Evolutionary conservation across 2,797 vertebrate genomes (phyloP), one percentile per base, ranked within the genome.

Genomic region (Meriones psammophilus): DNA sequence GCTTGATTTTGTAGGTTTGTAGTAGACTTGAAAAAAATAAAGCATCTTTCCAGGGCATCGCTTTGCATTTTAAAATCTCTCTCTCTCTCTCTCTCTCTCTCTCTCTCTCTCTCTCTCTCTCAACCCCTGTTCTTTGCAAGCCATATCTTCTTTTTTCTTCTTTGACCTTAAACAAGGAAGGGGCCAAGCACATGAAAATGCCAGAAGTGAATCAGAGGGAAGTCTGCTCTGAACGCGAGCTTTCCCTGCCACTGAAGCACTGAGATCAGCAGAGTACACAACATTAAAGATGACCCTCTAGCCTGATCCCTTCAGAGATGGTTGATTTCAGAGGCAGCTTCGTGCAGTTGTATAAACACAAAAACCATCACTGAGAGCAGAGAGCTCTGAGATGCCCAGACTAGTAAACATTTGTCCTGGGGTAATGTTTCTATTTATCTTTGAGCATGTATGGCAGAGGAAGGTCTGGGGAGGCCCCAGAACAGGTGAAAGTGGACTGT

Each of bases 341-440:
- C 58, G 39, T 68, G 71, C 73, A 14, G 46, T 93, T 68, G 26
- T 97, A 85, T 91, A 98, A 98, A 98, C 95, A 98, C 96, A 97
- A 79, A 97, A 86, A 96, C 92, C 87, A 85, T 96, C 36, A 81
- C 64, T 68, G 68, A 96, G 96, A 98, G 12, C 10, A 83, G 86
- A 96, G 89, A 12, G 60, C 78, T 96, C 93, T 94, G 91, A n/a
- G 74, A 73, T 96, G 78, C 80, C 17, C 50, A 88, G 94, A 96
- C 92, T 94, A 95, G 88, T 97, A 97, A 98, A 98, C 97, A 96
- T 97, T 98, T 97, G 87, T 94, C 94, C n/a, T 39, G 94, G 96
- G 20, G 20, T 97, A 94, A n/a, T 96, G 93, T 98, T 98, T 98
- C 98, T 97, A 83, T 97, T 98, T 97, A 94, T 96, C 92, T 96